These are phyloP conservation scores for Belgica antarctica DNA, from an alignment of 2,888 invertebrate genomes.

Conservation along the genomic window DNA sequence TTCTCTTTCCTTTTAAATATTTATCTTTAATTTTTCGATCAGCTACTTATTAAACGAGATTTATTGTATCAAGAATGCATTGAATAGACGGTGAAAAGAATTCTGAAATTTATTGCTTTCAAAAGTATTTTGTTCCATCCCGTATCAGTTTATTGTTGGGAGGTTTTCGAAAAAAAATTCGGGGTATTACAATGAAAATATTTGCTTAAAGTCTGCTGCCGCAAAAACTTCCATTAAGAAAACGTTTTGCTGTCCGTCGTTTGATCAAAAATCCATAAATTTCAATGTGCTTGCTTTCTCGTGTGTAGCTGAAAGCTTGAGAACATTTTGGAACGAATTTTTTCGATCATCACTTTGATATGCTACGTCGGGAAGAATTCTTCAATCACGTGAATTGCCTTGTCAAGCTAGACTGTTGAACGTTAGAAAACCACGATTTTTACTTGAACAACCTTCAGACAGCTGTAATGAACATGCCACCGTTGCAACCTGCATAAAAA, in stretches of 20 bases:
- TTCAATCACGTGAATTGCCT: too few species aligned
- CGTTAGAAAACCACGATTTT: too few species aligned
- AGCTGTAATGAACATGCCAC: not conserved
- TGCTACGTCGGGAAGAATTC: too few species aligned
- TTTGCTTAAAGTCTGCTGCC: conserved; percentile 19
- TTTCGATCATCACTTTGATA: too few species aligned
- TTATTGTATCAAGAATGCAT: not conserved
- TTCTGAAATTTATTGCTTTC: too few species aligned
- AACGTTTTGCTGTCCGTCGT: too few species aligned
- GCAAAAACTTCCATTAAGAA: not conserved
- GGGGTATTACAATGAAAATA: not conserved
- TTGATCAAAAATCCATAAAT: conserved; percentile 37
- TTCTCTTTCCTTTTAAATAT: not conserved
- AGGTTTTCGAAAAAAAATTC: not conserved
- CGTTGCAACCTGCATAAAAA: not conserved
- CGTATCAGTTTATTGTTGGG: not conserved
- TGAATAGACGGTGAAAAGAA: not conserved
- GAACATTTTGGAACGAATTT: too few species aligned
- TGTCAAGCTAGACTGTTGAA: too few species aligned
- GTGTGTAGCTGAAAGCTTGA: not conserved
- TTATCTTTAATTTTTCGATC: not conserved
- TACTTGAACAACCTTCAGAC: too few species aligned
- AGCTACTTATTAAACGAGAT: conserved; percentile 26
- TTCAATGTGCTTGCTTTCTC: not conserved
- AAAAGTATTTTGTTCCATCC: not conserved